Evolutionary conservation across 2,888 invertebrate genomes (phyloP).

Genomic region (Limenitis camilla): DNA sequence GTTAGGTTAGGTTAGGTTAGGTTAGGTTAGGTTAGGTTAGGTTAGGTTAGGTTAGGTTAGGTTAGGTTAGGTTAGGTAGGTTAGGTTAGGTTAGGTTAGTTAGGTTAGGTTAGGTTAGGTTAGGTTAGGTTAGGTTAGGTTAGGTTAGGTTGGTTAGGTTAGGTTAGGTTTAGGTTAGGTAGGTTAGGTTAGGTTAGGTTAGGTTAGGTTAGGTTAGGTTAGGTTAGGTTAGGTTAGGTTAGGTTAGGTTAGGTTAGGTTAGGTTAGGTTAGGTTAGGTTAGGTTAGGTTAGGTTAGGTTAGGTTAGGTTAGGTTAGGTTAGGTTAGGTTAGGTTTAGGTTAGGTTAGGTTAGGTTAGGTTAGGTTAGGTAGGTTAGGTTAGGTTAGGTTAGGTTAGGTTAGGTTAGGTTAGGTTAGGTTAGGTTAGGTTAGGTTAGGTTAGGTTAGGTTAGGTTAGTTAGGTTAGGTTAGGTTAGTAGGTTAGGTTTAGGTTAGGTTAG

Average conservation of each 20-base stretch:
- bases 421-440: constrained; percentile 19
- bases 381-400: constrained; percentile 10
- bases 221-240: constrained; percentile 20
- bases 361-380: too few relatives aligned
- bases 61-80: constrained; percentile 10
- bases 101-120: constrained; percentile 12
- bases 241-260: constrained; percentile 18
- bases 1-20: constrained; percentile 16
- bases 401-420: constrained; percentile 16
- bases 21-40: constrained; percentile 11
- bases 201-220: constrained; percentile 15
- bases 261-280: constrained; percentile 5
- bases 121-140: constrained; percentile 18
- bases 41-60: constrained; percentile 12
- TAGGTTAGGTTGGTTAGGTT: constrained; percentile 17
- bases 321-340: too few relatives aligned
- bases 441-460: constrained; percentile 18
- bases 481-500: constrained; percentile 9
- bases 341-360: constrained; percentile 11
- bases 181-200: constrained; percentile 18
- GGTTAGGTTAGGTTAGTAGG: constrained; percentile 17
- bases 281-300: constrained; percentile 14
- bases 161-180: constrained; percentile 20
- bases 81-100: too few relatives aligned
- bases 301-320: constrained; percentile 12